These are phyloP conservation scores for Apteryx owenii DNA, from an alignment of 2,113 vertebrate genomes.

Conservation along the genomic window DNA sequence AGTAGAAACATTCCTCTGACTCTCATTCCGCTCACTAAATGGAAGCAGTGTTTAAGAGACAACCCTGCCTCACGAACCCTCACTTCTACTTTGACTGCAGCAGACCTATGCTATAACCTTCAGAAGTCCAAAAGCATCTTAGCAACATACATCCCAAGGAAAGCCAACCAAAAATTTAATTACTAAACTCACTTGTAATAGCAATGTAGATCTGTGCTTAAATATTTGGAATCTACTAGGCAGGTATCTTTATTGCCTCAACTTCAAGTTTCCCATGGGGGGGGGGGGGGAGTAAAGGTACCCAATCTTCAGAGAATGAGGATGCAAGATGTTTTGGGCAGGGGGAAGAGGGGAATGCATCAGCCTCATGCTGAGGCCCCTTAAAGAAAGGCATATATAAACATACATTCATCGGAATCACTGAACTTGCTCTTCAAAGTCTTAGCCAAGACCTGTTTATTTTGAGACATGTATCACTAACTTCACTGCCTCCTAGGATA, in stretches of 20 bases:
- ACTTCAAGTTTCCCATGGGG: not conserved
- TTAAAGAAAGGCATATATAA: not conserved
- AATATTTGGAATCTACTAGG: not conserved
- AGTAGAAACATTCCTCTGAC: not conserved
- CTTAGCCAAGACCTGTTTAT: not conserved
- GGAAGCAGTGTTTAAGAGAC: not conserved
- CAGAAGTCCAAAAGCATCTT: not conserved
- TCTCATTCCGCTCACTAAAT: not conserved
- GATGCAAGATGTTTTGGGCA: not conserved
- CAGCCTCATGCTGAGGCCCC: not conserved
- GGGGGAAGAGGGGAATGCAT: not conserved
- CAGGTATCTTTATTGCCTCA: not conserved
- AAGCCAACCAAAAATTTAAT: not conserved
- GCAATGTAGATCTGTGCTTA: not conserved
- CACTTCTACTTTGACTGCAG: not conserved
- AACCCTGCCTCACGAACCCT: not conserved
- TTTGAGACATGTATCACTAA: not conserved
- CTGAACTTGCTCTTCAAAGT: not conserved
- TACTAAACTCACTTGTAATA: not conserved
- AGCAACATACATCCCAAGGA: not conserved
- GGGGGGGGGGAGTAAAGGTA: no score
- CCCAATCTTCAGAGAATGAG: not conserved
- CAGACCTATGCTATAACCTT: not conserved
- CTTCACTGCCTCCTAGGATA: not conserved
- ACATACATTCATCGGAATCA: rapidly evolving